Evolutionary conservation across 2,888 invertebrate genomes (phyloP), one percentile per base, ranked within the genome.

Genomic region (Lasioglossum marginatum): DNA sequence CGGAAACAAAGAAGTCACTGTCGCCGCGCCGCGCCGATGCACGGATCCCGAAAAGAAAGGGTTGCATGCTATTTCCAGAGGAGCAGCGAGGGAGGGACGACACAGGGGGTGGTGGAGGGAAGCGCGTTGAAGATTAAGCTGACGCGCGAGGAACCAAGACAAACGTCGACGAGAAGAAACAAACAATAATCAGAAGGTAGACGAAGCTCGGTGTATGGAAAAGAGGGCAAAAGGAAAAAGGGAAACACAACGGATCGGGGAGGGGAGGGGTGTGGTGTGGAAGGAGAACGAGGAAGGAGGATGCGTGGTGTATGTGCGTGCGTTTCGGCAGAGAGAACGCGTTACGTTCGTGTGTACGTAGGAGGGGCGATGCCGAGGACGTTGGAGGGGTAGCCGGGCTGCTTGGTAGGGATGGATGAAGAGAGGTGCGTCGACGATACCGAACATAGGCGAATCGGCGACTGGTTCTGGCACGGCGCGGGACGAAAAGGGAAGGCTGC

Each of bases 141-240:
- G 57, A 66, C 73, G 81, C 82, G 45, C 74, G 79, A 71, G 78
- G 31, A 82, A 82, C 70, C 77, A 78, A 88, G 82, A 57, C 78
- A 70, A 85, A 88, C 80, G 79, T 84, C 82, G 68, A 57, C 72
- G 77, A 34, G 82, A 78, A 81, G 83, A 80, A 85, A 83, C 88
- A 82, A 90, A 88, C 74, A 87, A 88, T 87, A 88, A 90, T 89
- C 87, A 75, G 72, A 88, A 83, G 78, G 85, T 86, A 81, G 77
- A 68, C 83, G 23, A 76, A 23, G 77, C 27, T 27, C 14, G 34
- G 73, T 52, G 79, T 71, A 63, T 40, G 80, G 70, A 52, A 45
- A 48, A 34, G 52, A 73, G 72, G 6, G 45, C 63, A 66, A 79
- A 80, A 74, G 45, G 52, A 72, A 40, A 71, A 86, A 73, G 43